These are phyloP conservation scores for Ophiothrix spiculata DNA, from an alignment of 35 echinoderm and acorn worm genomes.

Conservation along the genomic window DNA sequence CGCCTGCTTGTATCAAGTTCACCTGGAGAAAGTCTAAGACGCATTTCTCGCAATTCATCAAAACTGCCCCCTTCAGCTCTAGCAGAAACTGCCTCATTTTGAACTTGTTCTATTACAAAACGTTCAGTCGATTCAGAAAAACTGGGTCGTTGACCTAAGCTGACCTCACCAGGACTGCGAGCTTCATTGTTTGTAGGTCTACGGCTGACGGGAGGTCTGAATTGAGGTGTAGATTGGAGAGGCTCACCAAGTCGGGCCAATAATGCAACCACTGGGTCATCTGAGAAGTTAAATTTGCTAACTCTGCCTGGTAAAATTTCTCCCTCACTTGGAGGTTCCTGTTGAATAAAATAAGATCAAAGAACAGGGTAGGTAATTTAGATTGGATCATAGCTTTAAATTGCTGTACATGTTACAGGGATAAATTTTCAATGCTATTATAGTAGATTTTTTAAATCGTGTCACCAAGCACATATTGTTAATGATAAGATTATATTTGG, in stretches of 20 bases:
- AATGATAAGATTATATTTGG: too few relatives aligned
- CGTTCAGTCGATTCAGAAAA: conserved; percentile 46
- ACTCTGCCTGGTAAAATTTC: conserved; percentile 45
- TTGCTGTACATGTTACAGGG: too few relatives aligned
- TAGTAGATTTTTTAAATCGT: not conserved
- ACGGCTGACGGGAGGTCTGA: conserved; percentile 1
- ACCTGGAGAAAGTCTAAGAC: not conserved
- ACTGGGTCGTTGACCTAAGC: conserved; percentile 65
- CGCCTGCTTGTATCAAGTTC: conserved; percentile 8
- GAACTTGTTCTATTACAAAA: conserved; percentile 25
- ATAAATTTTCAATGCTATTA: too few relatives aligned
- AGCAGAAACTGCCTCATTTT: conserved; percentile 18
- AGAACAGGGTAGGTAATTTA: not conserved
- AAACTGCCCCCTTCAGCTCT: not conserved
- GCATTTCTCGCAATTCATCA: not conserved
- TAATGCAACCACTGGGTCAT: conserved; percentile 85
- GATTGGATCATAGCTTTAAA: not conserved
- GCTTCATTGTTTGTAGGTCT: conserved; percentile 10
- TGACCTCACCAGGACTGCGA: conserved; percentile 82
- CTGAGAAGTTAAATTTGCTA: conserved; percentile 31
- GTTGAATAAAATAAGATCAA: conserved; percentile 26
- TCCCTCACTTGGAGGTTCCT: conserved; percentile 78
- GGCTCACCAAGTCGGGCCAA: conserved; percentile 52
- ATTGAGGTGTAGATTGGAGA: not conserved
- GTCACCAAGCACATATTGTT: too few relatives aligned